A percentile compares a stretch with the other conserved stretches of the same genome.
These are phyloP conservation scores for Pterophyllum scalare DNA, from an alignment of 2,113 vertebrate genomes.

Conservation along the genomic window DNA sequence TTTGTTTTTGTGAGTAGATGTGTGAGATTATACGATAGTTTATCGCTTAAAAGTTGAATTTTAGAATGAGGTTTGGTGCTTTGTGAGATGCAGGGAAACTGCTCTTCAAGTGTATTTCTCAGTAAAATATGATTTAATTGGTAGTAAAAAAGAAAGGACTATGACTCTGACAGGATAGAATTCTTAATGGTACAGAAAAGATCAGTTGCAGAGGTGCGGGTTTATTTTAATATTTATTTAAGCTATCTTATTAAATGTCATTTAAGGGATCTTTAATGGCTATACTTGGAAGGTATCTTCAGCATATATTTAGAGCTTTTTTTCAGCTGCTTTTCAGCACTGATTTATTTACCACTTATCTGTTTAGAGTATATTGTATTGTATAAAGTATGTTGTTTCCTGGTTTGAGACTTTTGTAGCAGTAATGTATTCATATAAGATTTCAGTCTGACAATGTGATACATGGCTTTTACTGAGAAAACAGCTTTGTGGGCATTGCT, in stretches of 20 bases:
- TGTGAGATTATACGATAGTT: not conserved
- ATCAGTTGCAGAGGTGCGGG: not conserved
- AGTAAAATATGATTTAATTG: not conserved
- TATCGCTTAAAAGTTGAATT: not conserved
- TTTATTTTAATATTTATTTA: not conserved
- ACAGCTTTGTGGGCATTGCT: slow-evolving; percentile 6
- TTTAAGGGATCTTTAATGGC: not conserved
- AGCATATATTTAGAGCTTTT: not conserved
- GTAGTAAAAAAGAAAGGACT: not conserved
- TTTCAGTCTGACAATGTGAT: not conserved
- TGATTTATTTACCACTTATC: not conserved
- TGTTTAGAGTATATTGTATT: not conserved
- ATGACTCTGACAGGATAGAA: not conserved
- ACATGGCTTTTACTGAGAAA: not conserved
- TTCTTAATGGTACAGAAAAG: not conserved
- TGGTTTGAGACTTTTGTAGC: not conserved
- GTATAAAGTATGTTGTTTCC: not conserved
- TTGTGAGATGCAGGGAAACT: slow-evolving; percentile 1
- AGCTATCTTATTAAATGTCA: not conserved
- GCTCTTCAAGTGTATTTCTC: slow-evolving; percentile 23
- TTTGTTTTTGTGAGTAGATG: not conserved
- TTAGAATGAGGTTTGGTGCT: not conserved
- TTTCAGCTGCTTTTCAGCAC: not conserved
- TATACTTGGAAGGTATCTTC: too few species aligned
- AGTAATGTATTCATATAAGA: not conserved